Conservation (phyloP, 2,888 invertebrate species). For the Philereme transversata region DNA sequence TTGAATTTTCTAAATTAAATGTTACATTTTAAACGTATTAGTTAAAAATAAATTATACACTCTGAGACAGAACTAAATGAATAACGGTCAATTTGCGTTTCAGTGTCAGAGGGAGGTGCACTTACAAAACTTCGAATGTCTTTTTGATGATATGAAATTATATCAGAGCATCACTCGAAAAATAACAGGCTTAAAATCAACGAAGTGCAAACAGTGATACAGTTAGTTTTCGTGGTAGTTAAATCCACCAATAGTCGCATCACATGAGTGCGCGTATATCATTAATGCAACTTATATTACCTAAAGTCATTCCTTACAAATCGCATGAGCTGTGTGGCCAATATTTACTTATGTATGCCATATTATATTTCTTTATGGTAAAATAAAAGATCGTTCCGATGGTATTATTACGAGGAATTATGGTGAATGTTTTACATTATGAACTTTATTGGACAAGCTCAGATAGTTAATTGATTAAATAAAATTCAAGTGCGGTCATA, state of each 20-base stretch:
- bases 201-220: conserved; percentile 71
- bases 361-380: no score
- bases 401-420: conserved; percentile 11
- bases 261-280: conserved; percentile 52
- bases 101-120: background rate
- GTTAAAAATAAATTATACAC: conserved; percentile 5
- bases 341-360: no score
- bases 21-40: conserved; percentile 9
- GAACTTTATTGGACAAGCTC: conserved; percentile 9
- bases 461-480: conserved; percentile 16
- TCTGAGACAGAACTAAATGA: conserved; percentile 9
- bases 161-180: conserved; percentile 33
- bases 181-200: conserved; percentile 63
- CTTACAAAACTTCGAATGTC: conserved; percentile 25
- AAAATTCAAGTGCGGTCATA: conserved; percentile 16
- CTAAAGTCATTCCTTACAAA: conserved; percentile 46
- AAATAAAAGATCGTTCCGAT: background rate
- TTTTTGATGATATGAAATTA: conserved; percentile 37
- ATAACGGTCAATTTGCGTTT: conserved; percentile 23
- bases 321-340: no score
- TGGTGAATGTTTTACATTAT: conserved; percentile 16
- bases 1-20: conserved; percentile 29
- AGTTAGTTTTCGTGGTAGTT: conserved; percentile 67
- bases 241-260: conserved; percentile 54
- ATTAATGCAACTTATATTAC: conserved; percentile 59